Evolutionary conservation across 2,888 invertebrate genomes (phyloP).

Genomic region (Hyles lineata): DNA sequence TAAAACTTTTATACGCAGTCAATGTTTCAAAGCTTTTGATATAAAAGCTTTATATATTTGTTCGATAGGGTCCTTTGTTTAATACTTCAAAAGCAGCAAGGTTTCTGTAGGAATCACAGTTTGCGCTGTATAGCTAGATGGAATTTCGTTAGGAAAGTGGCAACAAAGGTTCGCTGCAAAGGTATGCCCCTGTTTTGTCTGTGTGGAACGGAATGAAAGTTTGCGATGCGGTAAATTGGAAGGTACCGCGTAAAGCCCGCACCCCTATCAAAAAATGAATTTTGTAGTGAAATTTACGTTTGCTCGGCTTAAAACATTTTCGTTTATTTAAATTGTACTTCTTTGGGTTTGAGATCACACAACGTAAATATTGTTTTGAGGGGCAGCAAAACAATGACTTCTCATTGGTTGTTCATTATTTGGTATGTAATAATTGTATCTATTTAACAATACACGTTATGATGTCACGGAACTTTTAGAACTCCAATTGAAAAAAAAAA

Average conservation of each 20-base stretch:
- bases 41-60: conserved; percentile 5
- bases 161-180: neutral
- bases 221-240: conserved; percentile 59
- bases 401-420: too few species aligned
- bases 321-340: neutral
- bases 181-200: neutral
- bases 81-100: neutral
- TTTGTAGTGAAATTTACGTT: neutral
- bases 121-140: neutral
- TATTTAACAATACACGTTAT: too few species aligned
- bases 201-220: conserved; percentile 41
- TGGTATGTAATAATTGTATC: too few species aligned
- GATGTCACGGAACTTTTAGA: too few species aligned
- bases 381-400: too few species aligned
- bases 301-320: neutral
- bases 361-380: too few species aligned
- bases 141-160: neutral
- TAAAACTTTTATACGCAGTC: conserved; percentile 42
- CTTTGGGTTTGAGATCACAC: too few species aligned
- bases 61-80: conserved; percentile 10
- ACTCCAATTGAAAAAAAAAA: too few species aligned
- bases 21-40: conserved; percentile 36
- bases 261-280: neutral
- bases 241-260: conserved; percentile 33
- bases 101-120: neutral